phyloP scores from a whole-genome alignment of 1,140 invertebrate species.

The Tetranychus cinnabarinus region DNA sequence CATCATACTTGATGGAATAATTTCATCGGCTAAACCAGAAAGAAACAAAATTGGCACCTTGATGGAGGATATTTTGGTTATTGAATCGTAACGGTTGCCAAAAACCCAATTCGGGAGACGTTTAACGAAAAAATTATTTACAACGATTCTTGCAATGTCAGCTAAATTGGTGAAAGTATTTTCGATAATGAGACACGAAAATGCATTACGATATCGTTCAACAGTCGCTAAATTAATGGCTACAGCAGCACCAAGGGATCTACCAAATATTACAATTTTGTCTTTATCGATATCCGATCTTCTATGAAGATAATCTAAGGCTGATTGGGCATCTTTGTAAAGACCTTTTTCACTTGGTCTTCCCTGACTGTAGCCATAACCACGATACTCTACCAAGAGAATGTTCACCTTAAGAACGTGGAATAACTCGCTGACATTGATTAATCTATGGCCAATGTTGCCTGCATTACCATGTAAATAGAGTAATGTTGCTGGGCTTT shows the following conservation, averaged over 20 bases:
- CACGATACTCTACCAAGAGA: slow-evolving; percentile 71
- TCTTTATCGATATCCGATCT: slow-evolving; percentile 54
- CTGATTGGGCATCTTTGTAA: slow-evolving; percentile 62
- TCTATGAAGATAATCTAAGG: slow-evolving; percentile 52
- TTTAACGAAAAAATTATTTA: slow-evolving; percentile 19
- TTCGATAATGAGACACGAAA: slow-evolving; percentile 66
- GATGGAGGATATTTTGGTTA: slow-evolving; percentile 14
- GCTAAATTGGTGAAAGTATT: slow-evolving; percentile 88
- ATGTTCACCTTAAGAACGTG: slow-evolving; percentile 57
- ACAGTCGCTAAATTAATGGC: slow-evolving; percentile 55
- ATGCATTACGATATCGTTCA: slow-evolving; percentile 29
- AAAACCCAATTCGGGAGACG: slow-evolving; percentile 13
- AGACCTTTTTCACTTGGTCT: slow-evolving; percentile 52
- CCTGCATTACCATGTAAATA: slow-evolving; percentile 90
- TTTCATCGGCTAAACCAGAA: slow-evolving; percentile 38
- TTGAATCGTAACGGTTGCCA: slow-evolving; percentile 16
- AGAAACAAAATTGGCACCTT: slow-evolving; percentile 21
- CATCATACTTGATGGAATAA: slow-evolving; percentile 72
- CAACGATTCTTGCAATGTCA: slow-evolving; percentile 43
- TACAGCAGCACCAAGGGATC: slow-evolving; percentile 47
- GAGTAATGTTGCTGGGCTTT: slow-evolving; percentile 46
- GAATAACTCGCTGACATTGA: slow-evolving; percentile 52
- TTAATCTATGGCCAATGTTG: slow-evolving; percentile 74
- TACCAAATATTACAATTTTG: slow-evolving; percentile 74
- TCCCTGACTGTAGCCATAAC: slow-evolving; percentile 78